Evolutionary conservation across 2,113 vertebrate species (phyloP).

Genomic region (Micromys minutus): DNA sequence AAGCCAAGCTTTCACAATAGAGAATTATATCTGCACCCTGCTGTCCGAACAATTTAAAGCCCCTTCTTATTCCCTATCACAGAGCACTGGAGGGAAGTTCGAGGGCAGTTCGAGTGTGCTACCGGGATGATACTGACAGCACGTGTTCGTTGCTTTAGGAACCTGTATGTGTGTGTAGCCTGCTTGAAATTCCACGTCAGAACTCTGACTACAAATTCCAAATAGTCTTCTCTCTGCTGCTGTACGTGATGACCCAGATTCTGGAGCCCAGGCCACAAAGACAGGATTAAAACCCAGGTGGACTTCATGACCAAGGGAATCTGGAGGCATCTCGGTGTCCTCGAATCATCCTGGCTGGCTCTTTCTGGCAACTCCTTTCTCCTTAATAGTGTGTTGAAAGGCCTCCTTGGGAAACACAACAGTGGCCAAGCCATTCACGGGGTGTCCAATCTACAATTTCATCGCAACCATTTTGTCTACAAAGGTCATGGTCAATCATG

Average conservation of each 20-base stretch:
- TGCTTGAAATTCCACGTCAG: neutral
- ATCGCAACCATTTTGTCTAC: neutral
- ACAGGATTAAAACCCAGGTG: conserved; percentile 10
- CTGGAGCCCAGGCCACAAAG: neutral
- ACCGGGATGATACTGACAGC: neutral
- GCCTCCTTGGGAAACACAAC: neutral
- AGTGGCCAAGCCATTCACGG: neutral
- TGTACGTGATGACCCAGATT: neutral
- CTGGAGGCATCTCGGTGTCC: neutral
- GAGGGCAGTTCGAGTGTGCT: neutral
- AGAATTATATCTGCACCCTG: neutral
- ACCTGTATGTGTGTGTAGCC: neutral
- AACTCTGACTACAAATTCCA: neutral
- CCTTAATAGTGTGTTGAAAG: neutral
- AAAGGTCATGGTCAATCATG: neutral
- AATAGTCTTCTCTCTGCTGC: neutral
- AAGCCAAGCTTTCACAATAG: neutral
- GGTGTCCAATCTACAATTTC: neutral
- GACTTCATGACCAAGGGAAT: neutral
- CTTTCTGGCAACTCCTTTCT: neutral
- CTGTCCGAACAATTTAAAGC: neutral
- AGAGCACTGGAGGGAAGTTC: neutral
- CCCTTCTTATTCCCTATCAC: neutral
- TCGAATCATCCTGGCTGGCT: neutral
- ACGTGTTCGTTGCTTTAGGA: neutral